Evolutionary conservation across 2,888 invertebrate genomes (phyloP).

Genomic region (Drosophila trichaetosa): DNA sequence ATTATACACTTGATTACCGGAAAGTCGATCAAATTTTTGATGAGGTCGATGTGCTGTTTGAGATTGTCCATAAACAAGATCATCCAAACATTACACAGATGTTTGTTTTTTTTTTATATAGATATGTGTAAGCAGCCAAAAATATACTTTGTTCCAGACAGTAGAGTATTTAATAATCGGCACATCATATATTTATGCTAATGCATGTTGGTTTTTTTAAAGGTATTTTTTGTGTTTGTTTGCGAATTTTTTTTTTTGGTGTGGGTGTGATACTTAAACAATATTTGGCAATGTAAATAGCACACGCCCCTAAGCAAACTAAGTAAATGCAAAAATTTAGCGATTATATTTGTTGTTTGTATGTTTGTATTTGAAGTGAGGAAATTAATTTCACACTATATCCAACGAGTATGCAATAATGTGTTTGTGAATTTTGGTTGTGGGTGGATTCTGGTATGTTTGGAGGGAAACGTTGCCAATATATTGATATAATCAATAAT

Average conservation of each 20-base stretch:
- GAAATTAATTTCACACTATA: conserved; percentile 54
- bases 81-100: background rate
- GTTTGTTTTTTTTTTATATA: background rate
- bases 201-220: conserved; percentile 16
- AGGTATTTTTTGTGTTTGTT: conserved; percentile 28
- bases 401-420: conserved; percentile 31
- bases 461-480: conserved; percentile 60
- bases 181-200: background rate
- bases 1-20: background rate
- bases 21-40: background rate
- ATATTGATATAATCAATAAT: conserved; percentile 68
- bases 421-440: conserved; percentile 28
- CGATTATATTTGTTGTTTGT: conserved; percentile 46
- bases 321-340: conserved; percentile 60
- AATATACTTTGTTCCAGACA: background rate
- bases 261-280: conserved; percentile 44
- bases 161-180: conserved; percentile 15
- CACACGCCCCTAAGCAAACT: conserved; percentile 37
- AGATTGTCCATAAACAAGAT: background rate
- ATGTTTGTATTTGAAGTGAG: conserved; percentile 39
- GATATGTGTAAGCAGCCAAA: background rate
- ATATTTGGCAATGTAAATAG: conserved; percentile 36
- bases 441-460: conserved; percentile 50
- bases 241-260: conserved; percentile 14
- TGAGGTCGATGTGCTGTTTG: background rate